Percentiles rank a stretch among this genome's conserved stretches.
Evolutionary conservation across 2,113 vertebrate species (phyloP).

Genomic region (Ochotona curzoniae): DNA sequence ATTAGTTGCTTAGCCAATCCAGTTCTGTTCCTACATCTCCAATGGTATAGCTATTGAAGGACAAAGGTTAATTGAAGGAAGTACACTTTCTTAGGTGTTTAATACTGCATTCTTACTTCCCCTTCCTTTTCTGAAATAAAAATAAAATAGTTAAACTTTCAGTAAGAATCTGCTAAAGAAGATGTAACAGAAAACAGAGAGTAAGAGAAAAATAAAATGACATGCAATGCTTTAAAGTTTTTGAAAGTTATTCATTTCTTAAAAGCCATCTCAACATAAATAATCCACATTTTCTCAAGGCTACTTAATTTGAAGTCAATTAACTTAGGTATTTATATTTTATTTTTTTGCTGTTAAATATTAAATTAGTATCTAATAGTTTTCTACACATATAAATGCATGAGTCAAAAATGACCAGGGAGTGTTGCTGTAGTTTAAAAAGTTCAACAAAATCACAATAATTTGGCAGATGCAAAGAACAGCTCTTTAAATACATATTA

Average conservation of each 20-base stretch:
- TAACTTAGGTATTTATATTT: neutral
- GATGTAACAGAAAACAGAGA: neutral
- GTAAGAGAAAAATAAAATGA: neutral
- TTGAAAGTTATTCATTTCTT: too few relatives aligned
- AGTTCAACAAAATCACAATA: neutral
- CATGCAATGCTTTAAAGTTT: too few relatives aligned
- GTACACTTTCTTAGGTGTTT: neutral
- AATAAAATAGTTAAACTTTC: conserved; percentile 26
- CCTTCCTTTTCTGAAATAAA: neutral
- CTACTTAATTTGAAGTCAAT: neutral
- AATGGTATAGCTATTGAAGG: neutral
- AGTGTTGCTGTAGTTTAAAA: neutral
- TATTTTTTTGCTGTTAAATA: neutral
- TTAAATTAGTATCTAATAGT: neutral
- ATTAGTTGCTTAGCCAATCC: conserved; percentile 26
- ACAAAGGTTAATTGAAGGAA: neutral
- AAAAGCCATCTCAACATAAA: neutral
- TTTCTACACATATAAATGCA: neutral
- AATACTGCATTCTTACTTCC: neutral
- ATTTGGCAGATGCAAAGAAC: neutral
- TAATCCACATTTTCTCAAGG: neutral
- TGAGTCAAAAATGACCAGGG: neutral
- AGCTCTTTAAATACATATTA: neutral
- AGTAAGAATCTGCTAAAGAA: neutral
- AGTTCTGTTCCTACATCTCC: neutral